Conservation (phyloP, 2,797 vertebrate genomes). For the Chanos chanos region DNA sequence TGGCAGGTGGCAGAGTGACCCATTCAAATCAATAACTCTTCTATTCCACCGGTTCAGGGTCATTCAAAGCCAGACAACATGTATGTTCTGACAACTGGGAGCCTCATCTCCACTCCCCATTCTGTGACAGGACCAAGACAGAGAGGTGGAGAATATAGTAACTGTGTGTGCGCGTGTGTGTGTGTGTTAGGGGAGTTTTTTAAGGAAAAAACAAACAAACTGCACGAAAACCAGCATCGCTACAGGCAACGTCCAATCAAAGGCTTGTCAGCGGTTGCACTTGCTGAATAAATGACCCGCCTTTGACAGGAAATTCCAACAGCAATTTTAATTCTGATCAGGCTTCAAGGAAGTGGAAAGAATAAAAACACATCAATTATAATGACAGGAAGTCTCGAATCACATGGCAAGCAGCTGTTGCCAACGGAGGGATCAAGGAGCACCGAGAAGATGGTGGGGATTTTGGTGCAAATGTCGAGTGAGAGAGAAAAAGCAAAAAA, state of each 20-base stretch:
- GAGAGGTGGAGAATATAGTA: too few relatives aligned
- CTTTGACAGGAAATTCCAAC: conserved; percentile 87
- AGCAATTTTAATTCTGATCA: conserved; percentile 92
- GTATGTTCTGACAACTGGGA: conserved; percentile 33
- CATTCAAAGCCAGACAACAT: conserved; percentile 31
- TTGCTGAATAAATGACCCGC: conserved; percentile 83
- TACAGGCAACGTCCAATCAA: conserved; percentile 80
- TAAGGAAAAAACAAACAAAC: conserved; percentile 64
- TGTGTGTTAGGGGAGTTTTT: neutral
- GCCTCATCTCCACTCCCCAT: conserved; percentile 21
- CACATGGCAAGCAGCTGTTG: conserved; percentile 97
- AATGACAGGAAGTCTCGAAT: conserved; percentile 97
- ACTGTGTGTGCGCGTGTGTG: conserved; percentile 57
- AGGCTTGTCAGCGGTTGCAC: conserved; percentile 71
- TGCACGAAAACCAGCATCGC: conserved; percentile 60
- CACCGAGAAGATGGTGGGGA: conserved; percentile 65
- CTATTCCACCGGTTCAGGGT: conserved; percentile 46
- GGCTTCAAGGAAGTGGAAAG: conserved; percentile 89
- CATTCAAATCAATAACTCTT: conserved; percentile 59
- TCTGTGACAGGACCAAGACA: conserved; percentile 16
- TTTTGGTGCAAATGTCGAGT: conserved; percentile 19
- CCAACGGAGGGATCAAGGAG: conserved; percentile 74
- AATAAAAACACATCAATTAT: conserved; percentile 99
- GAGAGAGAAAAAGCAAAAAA: neutral
- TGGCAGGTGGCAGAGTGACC: conserved; percentile 79